phyloP scores from a whole-genome alignment of 30 jellyfish, hydroid and myxozoan genomes.

The Catostylus mosaicus region DNA sequence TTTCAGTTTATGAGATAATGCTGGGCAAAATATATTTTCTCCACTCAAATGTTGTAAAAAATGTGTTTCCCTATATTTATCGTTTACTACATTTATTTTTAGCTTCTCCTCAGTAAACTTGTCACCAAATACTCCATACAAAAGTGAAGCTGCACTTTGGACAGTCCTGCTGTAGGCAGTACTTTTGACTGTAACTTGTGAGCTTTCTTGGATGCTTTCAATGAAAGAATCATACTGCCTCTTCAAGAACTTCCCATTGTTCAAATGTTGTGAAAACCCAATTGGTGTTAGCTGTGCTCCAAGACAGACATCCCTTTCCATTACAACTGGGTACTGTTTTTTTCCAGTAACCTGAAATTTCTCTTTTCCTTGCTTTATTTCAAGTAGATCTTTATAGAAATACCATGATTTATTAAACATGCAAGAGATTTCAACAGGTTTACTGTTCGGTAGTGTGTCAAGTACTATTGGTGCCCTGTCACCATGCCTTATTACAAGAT shows the following conservation, averaged over 20 bases:
- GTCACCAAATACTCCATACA: conserved; percentile 76
- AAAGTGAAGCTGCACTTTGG: conserved; percentile 95
- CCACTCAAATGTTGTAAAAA: conserved; percentile 60
- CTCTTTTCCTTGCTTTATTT: conserved; percentile 20
- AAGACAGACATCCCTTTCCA: conserved; percentile 61
- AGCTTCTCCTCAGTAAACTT: not conserved
- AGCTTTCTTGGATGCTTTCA: not conserved
- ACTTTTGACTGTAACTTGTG: conserved; percentile 60
- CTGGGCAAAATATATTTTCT: conserved; percentile 59
- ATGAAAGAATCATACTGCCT: conserved; percentile 51
- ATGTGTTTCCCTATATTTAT: conserved; percentile 73
- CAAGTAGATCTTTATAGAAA: conserved; percentile 23
- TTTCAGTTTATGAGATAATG: conserved; percentile 15
- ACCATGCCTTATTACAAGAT: conserved; percentile 89
- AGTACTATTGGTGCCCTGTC: conserved; percentile 93
- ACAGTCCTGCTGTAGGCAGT: conserved; percentile 93
- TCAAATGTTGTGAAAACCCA: conserved; percentile 89
- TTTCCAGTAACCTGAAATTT: conserved; percentile 56
- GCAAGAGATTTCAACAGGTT: conserved; percentile 88
- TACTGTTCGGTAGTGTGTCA: conserved; percentile 77
- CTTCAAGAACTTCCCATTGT: conserved; percentile 70
- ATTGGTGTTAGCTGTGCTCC: conserved; percentile 97
- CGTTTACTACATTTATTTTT: conserved; percentile 59
- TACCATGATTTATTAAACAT: conserved; percentile 39
- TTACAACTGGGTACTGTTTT: conserved; percentile 29